Conservation (phyloP, 2,797 vertebrate genomes). For the Philypnodon macrostomus region DNA sequence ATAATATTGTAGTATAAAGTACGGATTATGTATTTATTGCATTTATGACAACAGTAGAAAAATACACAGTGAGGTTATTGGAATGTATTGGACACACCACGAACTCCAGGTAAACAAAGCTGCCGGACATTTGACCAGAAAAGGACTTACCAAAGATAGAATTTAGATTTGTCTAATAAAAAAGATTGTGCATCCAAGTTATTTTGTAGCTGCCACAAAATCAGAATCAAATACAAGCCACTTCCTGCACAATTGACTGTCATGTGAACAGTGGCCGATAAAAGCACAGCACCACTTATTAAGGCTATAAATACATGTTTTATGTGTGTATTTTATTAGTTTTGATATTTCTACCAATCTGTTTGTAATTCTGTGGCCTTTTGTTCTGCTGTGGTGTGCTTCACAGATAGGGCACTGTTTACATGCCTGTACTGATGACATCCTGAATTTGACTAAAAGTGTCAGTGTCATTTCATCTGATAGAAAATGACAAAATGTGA, state of each 20-base stretch:
- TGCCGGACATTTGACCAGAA: conserved; percentile 29
- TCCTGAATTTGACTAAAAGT: conserved; percentile 6
- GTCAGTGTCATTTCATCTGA: conserved; percentile 3
- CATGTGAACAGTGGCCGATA: conserved; percentile 2
- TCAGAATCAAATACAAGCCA: conserved; percentile 27
- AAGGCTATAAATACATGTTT: background rate
- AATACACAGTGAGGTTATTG: conserved; percentile 27
- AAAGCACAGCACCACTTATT: background rate
- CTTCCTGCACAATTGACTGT: conserved; percentile 32
- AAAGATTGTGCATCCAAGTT: conserved; percentile 23
- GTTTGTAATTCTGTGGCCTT: background rate
- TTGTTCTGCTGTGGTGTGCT: conserved; percentile 14
- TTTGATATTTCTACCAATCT: too few relatives aligned
- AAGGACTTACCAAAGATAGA: background rate
- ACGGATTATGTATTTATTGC: conserved; percentile 34
- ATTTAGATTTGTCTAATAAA: conserved; percentile 5
- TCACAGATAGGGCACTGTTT: background rate
- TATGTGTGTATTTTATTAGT: background rate
- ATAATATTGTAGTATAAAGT: conserved; percentile 8
- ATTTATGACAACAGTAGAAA: conserved; percentile 31
- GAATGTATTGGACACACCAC: conserved; percentile 23
- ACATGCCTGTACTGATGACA: conserved; percentile 14
- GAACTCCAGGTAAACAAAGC: conserved; percentile 27
- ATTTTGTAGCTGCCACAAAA: conserved; percentile 53
- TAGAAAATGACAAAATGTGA: background rate